phyloP scores from a whole-genome alignment of 1,140 invertebrate species.

The Chironomus striatipennis region DNA sequence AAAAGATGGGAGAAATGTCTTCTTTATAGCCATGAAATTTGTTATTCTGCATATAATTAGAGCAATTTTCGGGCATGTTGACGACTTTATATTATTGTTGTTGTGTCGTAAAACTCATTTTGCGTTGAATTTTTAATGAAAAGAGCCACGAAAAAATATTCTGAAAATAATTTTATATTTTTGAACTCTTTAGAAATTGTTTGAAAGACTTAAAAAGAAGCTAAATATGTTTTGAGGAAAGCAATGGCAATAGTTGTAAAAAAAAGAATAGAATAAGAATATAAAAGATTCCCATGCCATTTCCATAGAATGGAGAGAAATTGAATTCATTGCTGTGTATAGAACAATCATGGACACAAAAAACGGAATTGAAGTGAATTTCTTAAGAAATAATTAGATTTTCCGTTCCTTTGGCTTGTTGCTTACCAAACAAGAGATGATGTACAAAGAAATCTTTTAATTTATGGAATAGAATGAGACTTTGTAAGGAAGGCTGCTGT shows the following conservation, averaged over 20 bases:
- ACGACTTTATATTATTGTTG: background rate
- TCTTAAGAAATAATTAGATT: background rate
- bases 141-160: background rate
- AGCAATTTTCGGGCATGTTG: constrained; percentile 5
- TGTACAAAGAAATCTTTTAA: background rate
- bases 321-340: background rate
- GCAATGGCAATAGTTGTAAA: background rate
- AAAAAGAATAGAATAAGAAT: background rate
- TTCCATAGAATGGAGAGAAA: constrained; percentile 5
- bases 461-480: too few species aligned
- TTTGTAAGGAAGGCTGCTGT: too few species aligned
- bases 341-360: constrained; percentile 7
- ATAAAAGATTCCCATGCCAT: constrained; percentile 12
- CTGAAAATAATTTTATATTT: background rate
- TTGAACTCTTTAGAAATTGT: background rate
- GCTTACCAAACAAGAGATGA: background rate
- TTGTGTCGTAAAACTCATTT: too few species aligned
- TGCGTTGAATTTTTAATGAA: background rate
- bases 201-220: too few species aligned
- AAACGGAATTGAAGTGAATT: constrained; percentile 1
- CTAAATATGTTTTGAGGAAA: background rate
- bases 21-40: background rate
- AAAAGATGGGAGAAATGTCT: background rate
- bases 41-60: constrained; percentile 14
- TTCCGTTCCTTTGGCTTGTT: background rate